A percentile compares a stretch with the other conserved stretches of the same genome.
Evolutionary conservation across 1,140 invertebrate genomes (phyloP).

Genomic region (Propsilocerus akamusi): DNA sequence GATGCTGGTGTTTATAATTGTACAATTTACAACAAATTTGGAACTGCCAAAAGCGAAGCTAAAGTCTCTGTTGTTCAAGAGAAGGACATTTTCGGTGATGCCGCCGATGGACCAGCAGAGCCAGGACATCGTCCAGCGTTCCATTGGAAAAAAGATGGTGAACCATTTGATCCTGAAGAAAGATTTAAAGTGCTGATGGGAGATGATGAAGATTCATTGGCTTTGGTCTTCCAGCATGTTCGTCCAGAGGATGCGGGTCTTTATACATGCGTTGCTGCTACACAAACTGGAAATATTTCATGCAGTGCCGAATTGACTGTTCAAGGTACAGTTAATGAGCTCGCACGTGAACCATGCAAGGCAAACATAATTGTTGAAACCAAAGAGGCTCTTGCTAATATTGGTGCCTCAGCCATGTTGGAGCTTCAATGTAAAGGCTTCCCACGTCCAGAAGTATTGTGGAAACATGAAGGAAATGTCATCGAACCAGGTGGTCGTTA

Average conservation of each 20-base stretch:
- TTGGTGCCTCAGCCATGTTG: conserved; percentile 84
- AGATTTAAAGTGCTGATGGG: conserved; percentile 84
- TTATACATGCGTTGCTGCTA: conserved; percentile 89
- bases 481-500: conserved; percentile 61
- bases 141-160: conserved; percentile 79
- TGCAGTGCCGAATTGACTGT: conserved; percentile 86
- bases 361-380: conserved; percentile 58
- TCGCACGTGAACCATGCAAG: conserved; percentile 61
- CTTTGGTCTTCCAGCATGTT: conserved; percentile 83
- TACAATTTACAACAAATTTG: conserved; percentile 66
- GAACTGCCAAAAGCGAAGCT: conserved; percentile 56
- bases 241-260: conserved; percentile 83
- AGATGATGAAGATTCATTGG: conserved; percentile 81
- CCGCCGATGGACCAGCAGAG: conserved; percentile 42
- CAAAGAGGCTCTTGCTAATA: conserved; percentile 49
- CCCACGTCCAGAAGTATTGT: conserved; percentile 80
- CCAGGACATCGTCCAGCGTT: conserved; percentile 67
- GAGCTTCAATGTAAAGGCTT: conserved; percentile 85
- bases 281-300: conserved; percentile 76
- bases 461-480: conserved; percentile 70
- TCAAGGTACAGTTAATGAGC: conserved; percentile 63
- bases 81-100: conserved; percentile 58
- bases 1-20: conserved; percentile 85
- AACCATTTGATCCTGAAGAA: conserved; percentile 77
- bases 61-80: conserved; percentile 63